Percentiles rank a stretch among this genome's conserved stretches.
These are phyloP conservation scores for Campylomormyrus tamandua DNA, from an alignment of 2,113 vertebrate species.

Conservation along the genomic window DNA sequence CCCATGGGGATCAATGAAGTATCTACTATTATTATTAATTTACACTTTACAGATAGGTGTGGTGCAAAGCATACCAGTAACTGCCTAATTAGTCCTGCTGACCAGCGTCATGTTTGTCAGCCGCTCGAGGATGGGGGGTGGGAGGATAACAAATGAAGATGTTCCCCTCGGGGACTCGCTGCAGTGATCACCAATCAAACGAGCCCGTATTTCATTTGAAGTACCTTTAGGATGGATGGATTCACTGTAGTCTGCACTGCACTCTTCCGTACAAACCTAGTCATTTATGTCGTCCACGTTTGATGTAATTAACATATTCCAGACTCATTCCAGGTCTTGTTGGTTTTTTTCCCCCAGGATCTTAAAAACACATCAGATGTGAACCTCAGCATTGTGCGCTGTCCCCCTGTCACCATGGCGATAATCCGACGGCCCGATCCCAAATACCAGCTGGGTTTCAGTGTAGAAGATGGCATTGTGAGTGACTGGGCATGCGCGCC, in stretches of 20 bases:
- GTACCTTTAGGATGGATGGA: not conserved
- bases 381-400: slow-evolving; percentile 82
- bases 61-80: not conserved
- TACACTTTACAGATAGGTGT: not conserved
- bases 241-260: not conserved
- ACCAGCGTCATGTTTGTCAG: not conserved
- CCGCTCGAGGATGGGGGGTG: not conserved
- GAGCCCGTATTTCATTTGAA: not conserved
- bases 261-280: not conserved
- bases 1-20: too few species aligned
- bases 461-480: slow-evolving; percentile 90
- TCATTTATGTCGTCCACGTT: not conserved
- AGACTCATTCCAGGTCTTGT: not conserved
- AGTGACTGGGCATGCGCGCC: slow-evolving; percentile 29
- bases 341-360: slow-evolving; percentile 57
- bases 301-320: not conserved
- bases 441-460: slow-evolving; percentile 89
- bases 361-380: slow-evolving; percentile 73
- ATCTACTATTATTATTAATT: not conserved
- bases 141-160: not conserved
- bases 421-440: slow-evolving; percentile 79
- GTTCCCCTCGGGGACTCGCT: not conserved
- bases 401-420: slow-evolving; percentile 87
- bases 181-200: not conserved
- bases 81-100: not conserved